These are phyloP conservation scores for Drosophila merina DNA, from an alignment of 2,888 invertebrate genomes.

Conservation along the genomic window DNA sequence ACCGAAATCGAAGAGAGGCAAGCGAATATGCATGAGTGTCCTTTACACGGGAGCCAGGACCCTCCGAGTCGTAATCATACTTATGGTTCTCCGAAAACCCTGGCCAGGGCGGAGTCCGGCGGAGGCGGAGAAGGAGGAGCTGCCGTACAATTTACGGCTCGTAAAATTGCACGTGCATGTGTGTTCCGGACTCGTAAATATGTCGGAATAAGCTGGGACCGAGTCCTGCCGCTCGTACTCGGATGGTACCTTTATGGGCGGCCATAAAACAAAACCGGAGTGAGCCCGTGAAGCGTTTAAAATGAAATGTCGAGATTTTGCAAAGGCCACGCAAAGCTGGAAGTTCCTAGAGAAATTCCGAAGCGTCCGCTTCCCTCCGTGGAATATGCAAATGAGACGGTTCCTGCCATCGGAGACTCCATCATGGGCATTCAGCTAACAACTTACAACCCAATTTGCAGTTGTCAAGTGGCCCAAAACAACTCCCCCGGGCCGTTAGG, in stretches of 20 bases:
- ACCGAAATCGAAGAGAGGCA: slow-evolving; percentile 4
- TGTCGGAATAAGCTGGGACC: slow-evolving; percentile 19
- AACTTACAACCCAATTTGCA: slow-evolving; percentile 35
- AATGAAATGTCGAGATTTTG: slow-evolving; percentile 55
- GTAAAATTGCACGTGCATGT: slow-evolving; percentile 45
- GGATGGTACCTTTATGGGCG: slow-evolving; percentile 47
- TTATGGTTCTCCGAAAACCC: slow-evolving; percentile 8
- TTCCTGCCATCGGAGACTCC: slow-evolving; percentile 8
- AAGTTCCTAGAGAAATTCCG: slow-evolving; percentile 10
- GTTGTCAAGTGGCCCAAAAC: slow-evolving; percentile 21
- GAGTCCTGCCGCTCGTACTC: not conserved
- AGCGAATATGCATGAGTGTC: slow-evolving; percentile 24
- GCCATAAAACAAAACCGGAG: slow-evolving; percentile 56
- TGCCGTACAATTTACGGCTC: slow-evolving; percentile 64
- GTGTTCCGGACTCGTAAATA: slow-evolving; percentile 25
- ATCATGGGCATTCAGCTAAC: slow-evolving; percentile 9
- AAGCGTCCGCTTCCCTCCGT: not conserved
- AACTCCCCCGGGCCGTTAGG: not conserved
- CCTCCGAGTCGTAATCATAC: slow-evolving; percentile 27
- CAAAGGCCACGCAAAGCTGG: not conserved
- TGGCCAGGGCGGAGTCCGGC: slow-evolving; percentile 20
- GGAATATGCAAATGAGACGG: slow-evolving; percentile 34
- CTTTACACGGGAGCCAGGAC: not conserved
- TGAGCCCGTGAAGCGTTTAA: slow-evolving; percentile 42
- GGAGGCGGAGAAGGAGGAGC: not conserved